Conservation (phyloP, 1,140 invertebrate species). For the Hypsibius dujardini region DNA sequence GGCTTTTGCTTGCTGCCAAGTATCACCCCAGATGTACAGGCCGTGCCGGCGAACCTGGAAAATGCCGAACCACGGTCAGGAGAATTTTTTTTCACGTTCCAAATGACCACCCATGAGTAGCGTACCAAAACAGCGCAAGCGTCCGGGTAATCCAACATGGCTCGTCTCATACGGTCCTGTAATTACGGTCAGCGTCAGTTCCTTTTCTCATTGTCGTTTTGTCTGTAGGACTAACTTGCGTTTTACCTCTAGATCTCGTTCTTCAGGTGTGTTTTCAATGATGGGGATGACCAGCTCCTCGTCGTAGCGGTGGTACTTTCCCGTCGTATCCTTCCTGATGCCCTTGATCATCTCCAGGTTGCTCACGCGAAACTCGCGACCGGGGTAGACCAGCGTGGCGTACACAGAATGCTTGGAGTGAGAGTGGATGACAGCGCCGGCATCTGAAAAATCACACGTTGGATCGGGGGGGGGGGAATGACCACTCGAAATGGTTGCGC, state of each 20-base stretch:
- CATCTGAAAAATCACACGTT: conserved; percentile 34
- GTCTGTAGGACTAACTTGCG: not conserved
- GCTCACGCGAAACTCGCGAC: conserved; percentile 65
- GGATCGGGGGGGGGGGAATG: too few relatives aligned
- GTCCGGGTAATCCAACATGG: conserved; percentile 64
- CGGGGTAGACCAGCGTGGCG: conserved; percentile 66
- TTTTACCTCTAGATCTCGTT: conserved; percentile 57
- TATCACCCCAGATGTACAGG: conserved; percentile 88
- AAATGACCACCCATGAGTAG: too few relatives aligned
- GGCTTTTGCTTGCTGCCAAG: conserved; percentile 86
- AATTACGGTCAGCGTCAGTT: conserved; percentile 17
- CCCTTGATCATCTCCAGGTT: conserved; percentile 83
- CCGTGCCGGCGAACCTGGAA: conserved; percentile 54
- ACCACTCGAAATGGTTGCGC: too few relatives aligned
- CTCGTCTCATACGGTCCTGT: conserved; percentile 50
- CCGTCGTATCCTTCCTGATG: conserved; percentile 44
- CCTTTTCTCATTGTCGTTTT: too few relatives aligned
- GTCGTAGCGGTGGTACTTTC: conserved; percentile 62
- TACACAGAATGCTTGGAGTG: conserved; percentile 81
- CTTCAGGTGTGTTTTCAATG: conserved; percentile 87
- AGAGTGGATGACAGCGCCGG: conserved; percentile 85
- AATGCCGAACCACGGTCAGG: too few relatives aligned
- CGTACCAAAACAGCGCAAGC: conserved; percentile 77
- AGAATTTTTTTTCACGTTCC: too few relatives aligned
- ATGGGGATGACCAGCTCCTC: conserved; percentile 87